Conservation (phyloP, 2,797 vertebrate genomes). For the Alectoris magna region DNA sequence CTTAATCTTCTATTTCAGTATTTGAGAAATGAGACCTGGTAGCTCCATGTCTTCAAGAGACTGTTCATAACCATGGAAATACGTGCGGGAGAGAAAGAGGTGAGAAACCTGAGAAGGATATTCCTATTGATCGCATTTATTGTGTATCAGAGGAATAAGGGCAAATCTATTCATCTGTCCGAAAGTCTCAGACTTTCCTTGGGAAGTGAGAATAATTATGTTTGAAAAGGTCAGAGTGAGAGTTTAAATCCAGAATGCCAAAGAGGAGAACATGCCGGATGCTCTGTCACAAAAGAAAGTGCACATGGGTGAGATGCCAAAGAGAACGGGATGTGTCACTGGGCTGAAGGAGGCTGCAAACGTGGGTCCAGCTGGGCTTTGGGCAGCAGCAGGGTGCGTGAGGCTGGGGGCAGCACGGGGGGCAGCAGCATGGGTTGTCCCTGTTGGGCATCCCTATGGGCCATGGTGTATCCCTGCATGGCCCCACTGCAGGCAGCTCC, state of each 20-base stretch:
- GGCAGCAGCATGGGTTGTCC: too few species aligned
- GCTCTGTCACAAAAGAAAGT: not conserved
- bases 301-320: accelerated
- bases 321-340: not conserved
- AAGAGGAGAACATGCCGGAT: accelerated
- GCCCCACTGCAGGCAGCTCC: not conserved
- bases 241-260: not conserved
- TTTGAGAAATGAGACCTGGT: not conserved
- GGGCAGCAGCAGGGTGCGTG: too few species aligned
- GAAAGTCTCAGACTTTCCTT: not conserved
- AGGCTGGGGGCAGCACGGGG: too few species aligned
- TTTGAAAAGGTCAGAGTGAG: not conserved
- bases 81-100: accelerated
- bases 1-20: not conserved
- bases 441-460: not conserved
- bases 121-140: not conserved
- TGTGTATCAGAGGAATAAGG: not conserved
- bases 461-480: not conserved
- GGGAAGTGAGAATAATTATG: conserved; percentile 6
- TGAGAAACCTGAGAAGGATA: not conserved
- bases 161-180: conserved; percentile 11
- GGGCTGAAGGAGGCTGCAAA: not conserved
- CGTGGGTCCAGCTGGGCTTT: too few species aligned
- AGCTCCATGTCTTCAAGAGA: not conserved
- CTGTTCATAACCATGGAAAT: not conserved